A percentile compares a stretch with the other conserved stretches of the same genome.
phyloP scores from a whole-genome alignment of 1,140 invertebrate genomes.

The Argopecten irradians region DNA sequence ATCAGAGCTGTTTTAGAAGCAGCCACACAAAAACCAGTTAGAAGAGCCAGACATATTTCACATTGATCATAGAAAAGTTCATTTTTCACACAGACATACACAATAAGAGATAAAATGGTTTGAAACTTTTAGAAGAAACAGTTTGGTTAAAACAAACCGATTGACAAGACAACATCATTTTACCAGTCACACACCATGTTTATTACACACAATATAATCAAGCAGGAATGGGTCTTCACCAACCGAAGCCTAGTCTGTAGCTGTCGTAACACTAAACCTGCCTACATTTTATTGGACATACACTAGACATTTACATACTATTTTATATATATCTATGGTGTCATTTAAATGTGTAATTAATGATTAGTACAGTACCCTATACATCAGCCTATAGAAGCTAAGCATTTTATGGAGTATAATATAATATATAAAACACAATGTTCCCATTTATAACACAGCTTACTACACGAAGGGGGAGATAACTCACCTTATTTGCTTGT shows the following conservation, averaged over 20 bases:
- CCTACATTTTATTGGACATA: background rate
- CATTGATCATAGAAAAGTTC: background rate
- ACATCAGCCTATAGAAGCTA: background rate
- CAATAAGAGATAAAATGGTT: background rate
- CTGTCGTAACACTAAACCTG: background rate
- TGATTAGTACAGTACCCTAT: background rate
- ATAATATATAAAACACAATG: background rate
- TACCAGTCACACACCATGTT: background rate
- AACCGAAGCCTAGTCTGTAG: background rate
- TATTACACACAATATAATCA: background rate
- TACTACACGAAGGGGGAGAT: background rate
- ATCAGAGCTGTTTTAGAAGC: too few relatives aligned
- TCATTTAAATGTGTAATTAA: too few relatives aligned
- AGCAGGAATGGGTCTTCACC: background rate
- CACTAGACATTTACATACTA: background rate
- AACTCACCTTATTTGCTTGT: conserved; percentile 37
- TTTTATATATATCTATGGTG: too few relatives aligned
- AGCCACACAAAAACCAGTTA: background rate
- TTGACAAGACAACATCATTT: background rate
- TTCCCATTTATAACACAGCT: background rate
- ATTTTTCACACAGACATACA: background rate
- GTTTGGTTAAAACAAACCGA: background rate
- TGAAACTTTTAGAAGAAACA: background rate
- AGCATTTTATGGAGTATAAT: background rate
- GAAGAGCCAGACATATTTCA: background rate